Evolutionary conservation across 2,113 vertebrate genomes (phyloP).

Genomic region (Ciconia stormi): DNA sequence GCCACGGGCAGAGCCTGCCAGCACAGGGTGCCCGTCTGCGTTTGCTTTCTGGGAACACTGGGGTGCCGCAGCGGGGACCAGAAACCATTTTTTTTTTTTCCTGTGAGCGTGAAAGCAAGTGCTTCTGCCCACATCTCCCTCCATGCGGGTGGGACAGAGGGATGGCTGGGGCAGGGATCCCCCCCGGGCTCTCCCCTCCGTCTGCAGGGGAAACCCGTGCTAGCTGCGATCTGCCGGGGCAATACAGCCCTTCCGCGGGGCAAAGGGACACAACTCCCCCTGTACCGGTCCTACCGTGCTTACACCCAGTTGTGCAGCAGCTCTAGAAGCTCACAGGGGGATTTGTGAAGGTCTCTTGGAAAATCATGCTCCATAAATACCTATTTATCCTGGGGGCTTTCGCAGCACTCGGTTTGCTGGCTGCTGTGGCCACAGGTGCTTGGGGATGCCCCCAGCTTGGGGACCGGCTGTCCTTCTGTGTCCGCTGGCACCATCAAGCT

Average conservation of each 20-base stretch:
- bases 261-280: neutral
- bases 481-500: neutral
- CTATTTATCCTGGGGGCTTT: accelerated
- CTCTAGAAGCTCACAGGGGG: neutral
- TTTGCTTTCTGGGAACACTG: neutral
- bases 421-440: neutral
- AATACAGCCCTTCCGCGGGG: too few species aligned
- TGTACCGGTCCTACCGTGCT: accelerated
- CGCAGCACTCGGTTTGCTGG: neutral
- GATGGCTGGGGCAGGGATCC: neutral
- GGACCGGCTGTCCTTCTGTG: neutral
- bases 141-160: accelerated
- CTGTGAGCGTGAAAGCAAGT: neutral
- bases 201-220: neutral
- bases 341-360: neutral
- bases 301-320: accelerated
- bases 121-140: neutral
- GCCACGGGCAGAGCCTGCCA: neutral
- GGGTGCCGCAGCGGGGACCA: neutral
- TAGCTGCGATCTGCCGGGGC: neutral
- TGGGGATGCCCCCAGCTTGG: neutral
- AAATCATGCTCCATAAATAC: accelerated
- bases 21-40: accelerated
- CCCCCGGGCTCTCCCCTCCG: neutral
- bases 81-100: neutral